Percentiles rank a stretch among this genome's conserved stretches.
Evolutionary conservation across 2,888 invertebrate species (phyloP).

Genomic region (Anagyrus pseudococci): DNA sequence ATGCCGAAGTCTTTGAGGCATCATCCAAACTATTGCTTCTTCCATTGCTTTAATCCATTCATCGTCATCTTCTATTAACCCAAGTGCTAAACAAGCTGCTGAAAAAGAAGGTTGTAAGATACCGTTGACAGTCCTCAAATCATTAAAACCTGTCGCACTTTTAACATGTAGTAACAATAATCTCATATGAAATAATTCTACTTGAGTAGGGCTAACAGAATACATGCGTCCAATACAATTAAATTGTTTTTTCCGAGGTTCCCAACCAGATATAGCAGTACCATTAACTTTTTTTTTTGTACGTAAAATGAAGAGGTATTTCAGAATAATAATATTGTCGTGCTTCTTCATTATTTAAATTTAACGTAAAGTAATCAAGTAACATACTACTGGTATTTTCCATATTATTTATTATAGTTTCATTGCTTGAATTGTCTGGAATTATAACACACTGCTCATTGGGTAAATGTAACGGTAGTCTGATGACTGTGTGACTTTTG

Average conservation of each 20-base stretch:
- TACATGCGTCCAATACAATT: conserved; percentile 43
- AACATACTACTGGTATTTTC: conserved; percentile 18
- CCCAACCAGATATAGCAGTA: conserved; percentile 13
- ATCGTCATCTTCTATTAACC: conserved; percentile 34
- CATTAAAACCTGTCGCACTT: conserved; percentile 47
- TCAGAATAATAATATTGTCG: conserved; percentile 27
- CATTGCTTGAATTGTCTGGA: not conserved
- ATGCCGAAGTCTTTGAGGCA: conserved; percentile 45
- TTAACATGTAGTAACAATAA: conserved; percentile 28
- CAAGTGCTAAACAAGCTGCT: conserved; percentile 23
- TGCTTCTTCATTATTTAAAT: conserved; percentile 23
- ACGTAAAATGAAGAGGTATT: conserved; percentile 27
- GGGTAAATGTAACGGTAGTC: conserved; percentile 37
- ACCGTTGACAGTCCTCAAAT: conserved; percentile 46
- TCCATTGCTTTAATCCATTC: conserved; percentile 28
- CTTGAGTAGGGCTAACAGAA: conserved; percentile 41
- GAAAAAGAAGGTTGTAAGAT: conserved; percentile 37
- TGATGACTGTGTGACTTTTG: conserved; percentile 37
- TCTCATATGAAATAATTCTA: conserved; percentile 44
- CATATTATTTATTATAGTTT: not conserved
- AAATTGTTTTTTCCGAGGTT: conserved; percentile 16
- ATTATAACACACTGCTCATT: conserved; percentile 32
- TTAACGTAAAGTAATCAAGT: conserved; percentile 29
- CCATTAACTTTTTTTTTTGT: conserved; percentile 15
- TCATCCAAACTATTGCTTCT: conserved; percentile 22